Conservation (phyloP, 2,888 invertebrate genomes). For the Cryptocephalus moraei region DNA sequence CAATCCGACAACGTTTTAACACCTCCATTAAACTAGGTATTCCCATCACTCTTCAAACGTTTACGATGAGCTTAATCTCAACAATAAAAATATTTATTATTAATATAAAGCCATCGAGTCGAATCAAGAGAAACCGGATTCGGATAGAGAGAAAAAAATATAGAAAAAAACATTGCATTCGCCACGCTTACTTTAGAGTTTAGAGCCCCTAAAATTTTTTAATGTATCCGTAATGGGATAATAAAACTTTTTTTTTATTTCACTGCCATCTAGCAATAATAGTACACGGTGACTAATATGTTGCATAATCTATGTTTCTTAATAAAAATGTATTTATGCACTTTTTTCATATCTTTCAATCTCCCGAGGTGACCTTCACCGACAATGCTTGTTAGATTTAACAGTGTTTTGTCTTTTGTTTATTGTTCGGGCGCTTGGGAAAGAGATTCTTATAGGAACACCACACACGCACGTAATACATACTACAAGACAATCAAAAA, state of each 20-base stretch:
- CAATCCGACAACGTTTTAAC: neutral
- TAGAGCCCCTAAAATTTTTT: neutral
- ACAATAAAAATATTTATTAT: neutral
- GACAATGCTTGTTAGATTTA: slow-evolving; percentile 21
- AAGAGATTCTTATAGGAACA: neutral
- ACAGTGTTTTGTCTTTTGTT: slow-evolving; percentile 23
- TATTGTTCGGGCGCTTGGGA: slow-evolving; percentile 14
- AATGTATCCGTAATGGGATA: slow-evolving; percentile 6
- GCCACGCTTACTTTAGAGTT: neutral
- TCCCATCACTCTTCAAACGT: neutral
- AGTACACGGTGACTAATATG: slow-evolving; percentile 21
- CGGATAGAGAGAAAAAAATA: neutral
- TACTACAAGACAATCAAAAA: too few species aligned
- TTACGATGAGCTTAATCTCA: neutral
- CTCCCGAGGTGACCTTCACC: slow-evolving; percentile 25
- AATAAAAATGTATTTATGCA: slow-evolving; percentile 28
- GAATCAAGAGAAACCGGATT: neutral
- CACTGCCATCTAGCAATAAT: slow-evolving; percentile 6
- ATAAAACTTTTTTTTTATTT: slow-evolving; percentile 3
- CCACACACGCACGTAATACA: too few species aligned
- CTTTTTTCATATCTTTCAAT: slow-evolving; percentile 27
- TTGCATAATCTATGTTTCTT: slow-evolving; percentile 27
- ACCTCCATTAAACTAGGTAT: neutral
- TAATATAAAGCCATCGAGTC: neutral
- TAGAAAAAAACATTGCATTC: neutral